Evolutionary conservation across 2,888 invertebrate genomes (phyloP), one percentile per base, ranked within the genome.

Genomic region (Tanypteryx hageni): DNA sequence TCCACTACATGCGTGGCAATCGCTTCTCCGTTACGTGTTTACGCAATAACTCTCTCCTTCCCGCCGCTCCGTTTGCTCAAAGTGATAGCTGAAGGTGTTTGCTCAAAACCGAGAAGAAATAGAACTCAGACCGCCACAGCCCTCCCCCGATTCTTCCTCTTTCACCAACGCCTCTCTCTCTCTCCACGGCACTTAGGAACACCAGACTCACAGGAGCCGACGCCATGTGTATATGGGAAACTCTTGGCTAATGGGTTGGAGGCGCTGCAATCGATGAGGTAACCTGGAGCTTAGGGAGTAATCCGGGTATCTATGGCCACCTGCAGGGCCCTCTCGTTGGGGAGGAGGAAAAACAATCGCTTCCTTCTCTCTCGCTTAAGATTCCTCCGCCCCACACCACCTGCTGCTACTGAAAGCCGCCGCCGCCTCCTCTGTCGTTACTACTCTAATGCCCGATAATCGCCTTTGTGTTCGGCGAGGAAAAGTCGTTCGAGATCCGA

Each of bases 301-400:
- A 76, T 76, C 76, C 76, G 11, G 13, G 76, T 76, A 27, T 76
- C 76, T 76, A 76, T 76, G 76, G 27, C 27, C 76, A 76, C 76
- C 76, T 76, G 76, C 76, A 76, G 76, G 22, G 22, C 76, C 76
- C 76, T 13, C 76, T 18, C 68, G 13, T 9, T n/a, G 22, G 68
- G n/a, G n/a, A 18, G 9, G 18, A 18, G 22, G 18, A 68, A 68
- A 76, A 76, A 27, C 76, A 22, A 76, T 76, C 76, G 22, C 76
- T 76, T 27, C 76, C 44, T 44, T 44, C 44, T 44, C 44, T 5
- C 44, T 44, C 44, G 44, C 44, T 44, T 44, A 44, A 44, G 44
- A 44, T 44, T 44, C 44, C 27, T 76, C 76, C 22, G 27, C 22
- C 22, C 27, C 27, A 22, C 76, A 18, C 76, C 76, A 76, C 76